These are phyloP conservation scores for Drosophila lini DNA, from an alignment of 1,140 invertebrate species.

Conservation along the genomic window DNA sequence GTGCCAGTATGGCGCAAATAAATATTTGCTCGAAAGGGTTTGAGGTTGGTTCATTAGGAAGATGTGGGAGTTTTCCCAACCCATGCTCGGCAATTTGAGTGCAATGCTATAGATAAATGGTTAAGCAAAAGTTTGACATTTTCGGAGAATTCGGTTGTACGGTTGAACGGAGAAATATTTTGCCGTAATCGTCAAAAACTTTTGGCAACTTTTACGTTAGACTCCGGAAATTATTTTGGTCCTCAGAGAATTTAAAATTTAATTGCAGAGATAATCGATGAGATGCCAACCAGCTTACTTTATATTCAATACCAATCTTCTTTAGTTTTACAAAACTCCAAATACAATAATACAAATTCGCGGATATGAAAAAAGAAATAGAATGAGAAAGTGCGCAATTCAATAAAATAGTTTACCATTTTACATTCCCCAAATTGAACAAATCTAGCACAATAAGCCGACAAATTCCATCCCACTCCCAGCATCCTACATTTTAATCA, in stretches of 20 bases:
- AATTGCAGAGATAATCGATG: conserved; percentile 4
- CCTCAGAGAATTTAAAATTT: neutral
- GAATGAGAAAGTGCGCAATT: too few species aligned
- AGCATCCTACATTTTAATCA: conserved; percentile 21
- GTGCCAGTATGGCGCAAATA: conserved; percentile 15
- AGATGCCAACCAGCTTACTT: neutral
- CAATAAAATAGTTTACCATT: conserved; percentile 7
- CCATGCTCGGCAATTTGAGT: conserved; percentile 9
- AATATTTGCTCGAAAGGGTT: conserved; percentile 41
- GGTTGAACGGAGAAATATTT: neutral
- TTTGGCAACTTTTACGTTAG: conserved; percentile 1
- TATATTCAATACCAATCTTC: neutral
- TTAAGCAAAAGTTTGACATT: conserved; percentile 36
- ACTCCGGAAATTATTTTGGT: conserved; percentile 4
- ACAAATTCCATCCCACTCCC: conserved; percentile 16
- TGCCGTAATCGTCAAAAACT: conserved; percentile 6
- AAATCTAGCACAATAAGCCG: conserved; percentile 3
- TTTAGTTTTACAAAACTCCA: neutral
- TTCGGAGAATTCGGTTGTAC: conserved; percentile 20
- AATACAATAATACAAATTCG: neutral
- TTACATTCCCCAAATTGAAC: neutral
- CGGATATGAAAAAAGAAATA: too few species aligned
- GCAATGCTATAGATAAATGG: conserved; percentile 35
- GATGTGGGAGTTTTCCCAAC: conserved; percentile 4
- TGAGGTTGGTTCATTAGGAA: conserved; percentile 44